Evolutionary conservation across 1,140 invertebrate species (phyloP).

Genomic region (Thaumatotibia leucotreta): DNA sequence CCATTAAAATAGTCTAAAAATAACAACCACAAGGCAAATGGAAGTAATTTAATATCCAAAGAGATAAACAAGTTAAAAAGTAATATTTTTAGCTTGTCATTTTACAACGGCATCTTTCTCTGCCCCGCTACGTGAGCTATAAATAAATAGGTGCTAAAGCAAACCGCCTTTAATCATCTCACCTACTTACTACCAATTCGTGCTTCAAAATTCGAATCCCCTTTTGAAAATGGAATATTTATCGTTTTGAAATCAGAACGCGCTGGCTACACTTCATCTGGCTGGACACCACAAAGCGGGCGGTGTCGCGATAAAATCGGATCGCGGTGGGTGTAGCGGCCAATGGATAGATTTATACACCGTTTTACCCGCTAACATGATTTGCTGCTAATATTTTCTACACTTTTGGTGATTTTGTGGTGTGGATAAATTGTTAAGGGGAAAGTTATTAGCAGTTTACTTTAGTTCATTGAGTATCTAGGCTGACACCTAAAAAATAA

Average conservation of each 20-base stretch:
- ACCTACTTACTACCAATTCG: not conserved
- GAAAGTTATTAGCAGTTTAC: too few species aligned
- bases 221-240: constrained; percentile 36
- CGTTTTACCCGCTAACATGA: constrained; percentile 53
- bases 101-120: not conserved
- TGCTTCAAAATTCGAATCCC: not conserved
- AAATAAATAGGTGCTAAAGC: not conserved
- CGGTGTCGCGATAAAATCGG: constrained; percentile 49
- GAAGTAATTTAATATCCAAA: too few species aligned
- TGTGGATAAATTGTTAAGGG: too few species aligned
- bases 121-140: not conserved
- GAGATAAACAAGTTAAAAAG: not conserved
- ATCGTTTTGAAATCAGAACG: constrained; percentile 23
- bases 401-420: constrained; percentile 11
- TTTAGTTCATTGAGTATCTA: too few species aligned
- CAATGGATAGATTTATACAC: constrained; percentile 32
- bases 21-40: too few species aligned
- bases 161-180: not conserved
- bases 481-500: too few species aligned
- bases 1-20: too few species aligned
- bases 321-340: constrained; percentile 45
- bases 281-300: constrained; percentile 51
- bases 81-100: too few species aligned
- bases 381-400: constrained; percentile 39
- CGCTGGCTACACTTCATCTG: constrained; percentile 45